These are phyloP conservation scores for Xenops minutus DNA, from an alignment of 2,797 vertebrate species.

Conservation along the genomic window DNA sequence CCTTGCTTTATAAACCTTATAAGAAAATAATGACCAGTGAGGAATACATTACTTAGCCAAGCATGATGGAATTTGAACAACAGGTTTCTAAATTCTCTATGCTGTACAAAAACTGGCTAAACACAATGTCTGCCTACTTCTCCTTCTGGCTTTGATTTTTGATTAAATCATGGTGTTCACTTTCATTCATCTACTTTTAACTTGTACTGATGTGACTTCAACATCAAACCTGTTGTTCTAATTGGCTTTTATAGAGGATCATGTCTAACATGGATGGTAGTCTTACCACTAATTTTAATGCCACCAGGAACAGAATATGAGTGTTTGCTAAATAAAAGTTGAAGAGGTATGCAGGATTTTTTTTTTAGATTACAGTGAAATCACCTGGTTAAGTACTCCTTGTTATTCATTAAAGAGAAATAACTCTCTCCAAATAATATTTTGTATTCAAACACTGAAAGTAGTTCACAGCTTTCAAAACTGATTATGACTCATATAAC, in stretches of 20 bases:
- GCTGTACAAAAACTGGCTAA: background rate
- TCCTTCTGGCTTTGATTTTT: background rate
- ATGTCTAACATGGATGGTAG: background rate
- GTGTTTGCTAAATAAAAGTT: background rate
- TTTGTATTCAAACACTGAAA: constrained; percentile 1
- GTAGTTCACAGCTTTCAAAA: background rate
- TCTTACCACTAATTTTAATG: background rate
- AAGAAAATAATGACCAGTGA: background rate
- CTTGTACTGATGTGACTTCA: background rate
- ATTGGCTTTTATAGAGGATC: background rate
- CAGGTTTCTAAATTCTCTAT: background rate
- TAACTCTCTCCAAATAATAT: background rate
- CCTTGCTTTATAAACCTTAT: background rate
- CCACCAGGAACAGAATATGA: background rate
- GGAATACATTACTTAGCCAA: background rate
- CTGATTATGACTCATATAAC: background rate
- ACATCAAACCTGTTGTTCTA: background rate
- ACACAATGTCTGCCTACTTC: background rate
- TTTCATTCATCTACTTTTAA: background rate
- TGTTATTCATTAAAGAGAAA: background rate
- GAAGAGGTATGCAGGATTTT: background rate
- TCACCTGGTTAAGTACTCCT: background rate
- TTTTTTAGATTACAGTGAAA: background rate
- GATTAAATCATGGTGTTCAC: background rate
- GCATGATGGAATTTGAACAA: background rate